Conservation (phyloP, 2,888 invertebrate genomes). For the Pristionchus arcanus region DNA sequence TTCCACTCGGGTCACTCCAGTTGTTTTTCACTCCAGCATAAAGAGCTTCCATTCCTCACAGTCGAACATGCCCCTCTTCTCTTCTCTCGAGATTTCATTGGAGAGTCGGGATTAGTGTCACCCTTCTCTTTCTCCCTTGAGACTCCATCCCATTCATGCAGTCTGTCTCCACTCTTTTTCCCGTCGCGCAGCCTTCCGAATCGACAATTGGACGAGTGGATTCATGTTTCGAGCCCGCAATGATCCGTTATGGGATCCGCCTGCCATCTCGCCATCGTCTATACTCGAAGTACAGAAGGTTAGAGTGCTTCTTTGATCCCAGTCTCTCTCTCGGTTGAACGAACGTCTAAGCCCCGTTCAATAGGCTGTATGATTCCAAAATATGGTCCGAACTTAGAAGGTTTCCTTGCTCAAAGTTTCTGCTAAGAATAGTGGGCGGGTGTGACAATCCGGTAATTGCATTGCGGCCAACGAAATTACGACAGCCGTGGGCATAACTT, state of each 20-base stretch:
- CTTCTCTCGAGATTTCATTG: conserved; percentile 22
- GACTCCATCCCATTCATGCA: conserved; percentile 13
- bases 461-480: neutral
- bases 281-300: conserved; percentile 11
- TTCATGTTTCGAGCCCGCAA: conserved; percentile 29
- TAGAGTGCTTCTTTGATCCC: no score
- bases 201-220: neutral
- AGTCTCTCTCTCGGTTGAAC: no score
- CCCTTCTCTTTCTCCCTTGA: neutral
- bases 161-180: neutral
- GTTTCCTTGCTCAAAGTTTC: neutral
- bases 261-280: conserved; percentile 6
- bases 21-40: neutral
- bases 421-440: neutral
- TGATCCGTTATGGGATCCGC: conserved; percentile 31
- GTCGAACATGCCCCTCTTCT: neutral
- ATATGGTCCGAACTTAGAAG: no score
- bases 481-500: neutral
- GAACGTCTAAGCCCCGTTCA: no score
- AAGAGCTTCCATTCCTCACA: conserved; percentile 20
- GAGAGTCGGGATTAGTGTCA: conserved; percentile 29
- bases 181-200: neutral
- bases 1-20: neutral
- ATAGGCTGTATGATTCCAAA: no score
- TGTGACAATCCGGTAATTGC: neutral